Evolutionary conservation across 2,113 vertebrate genomes (phyloP).

Genomic region (Anguilla japonica): DNA sequence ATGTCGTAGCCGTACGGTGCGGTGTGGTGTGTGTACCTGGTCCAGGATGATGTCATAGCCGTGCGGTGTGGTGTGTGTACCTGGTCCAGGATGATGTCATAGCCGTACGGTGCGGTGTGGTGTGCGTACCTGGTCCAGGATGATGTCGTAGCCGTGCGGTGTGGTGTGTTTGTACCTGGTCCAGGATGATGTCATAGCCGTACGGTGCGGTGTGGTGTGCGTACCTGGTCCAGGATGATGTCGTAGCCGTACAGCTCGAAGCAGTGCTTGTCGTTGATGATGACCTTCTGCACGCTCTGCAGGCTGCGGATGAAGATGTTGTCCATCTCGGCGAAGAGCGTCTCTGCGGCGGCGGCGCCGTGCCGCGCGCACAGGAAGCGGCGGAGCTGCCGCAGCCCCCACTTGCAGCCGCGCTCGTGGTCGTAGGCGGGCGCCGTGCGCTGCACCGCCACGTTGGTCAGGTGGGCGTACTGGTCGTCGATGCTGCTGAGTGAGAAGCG

Average conservation of each 20-base stretch:
- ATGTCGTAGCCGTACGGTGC: conserved; percentile 78
- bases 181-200: conserved; percentile 79
- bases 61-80: too few relatives aligned
- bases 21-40: too few relatives aligned
- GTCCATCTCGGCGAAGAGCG: conserved; percentile 73
- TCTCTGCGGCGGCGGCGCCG: conserved; percentile 61
- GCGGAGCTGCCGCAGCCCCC: conserved; percentile 77
- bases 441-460: conserved; percentile 81
- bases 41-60: conserved; percentile 79
- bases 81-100: conserved; percentile 74
- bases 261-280: conserved; percentile 83
- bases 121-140: conserved; percentile 54
- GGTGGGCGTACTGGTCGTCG: conserved; percentile 78
- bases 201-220: conserved; percentile 5
- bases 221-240: conserved; percentile 73
- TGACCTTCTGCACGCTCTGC: conserved; percentile 80
- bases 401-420: conserved; percentile 78
- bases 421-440: conserved; percentile 80
- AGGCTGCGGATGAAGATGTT: conserved; percentile 81
- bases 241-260: conserved; percentile 83
- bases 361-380: conserved; percentile 68
- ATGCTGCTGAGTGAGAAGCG: conserved; percentile 79
- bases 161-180: conserved; percentile 44
- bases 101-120: conserved; percentile 66
- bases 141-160: conserved; percentile 79